Conservation (phyloP, 2,888 invertebrate species). For the Rosalia funebris region DNA sequence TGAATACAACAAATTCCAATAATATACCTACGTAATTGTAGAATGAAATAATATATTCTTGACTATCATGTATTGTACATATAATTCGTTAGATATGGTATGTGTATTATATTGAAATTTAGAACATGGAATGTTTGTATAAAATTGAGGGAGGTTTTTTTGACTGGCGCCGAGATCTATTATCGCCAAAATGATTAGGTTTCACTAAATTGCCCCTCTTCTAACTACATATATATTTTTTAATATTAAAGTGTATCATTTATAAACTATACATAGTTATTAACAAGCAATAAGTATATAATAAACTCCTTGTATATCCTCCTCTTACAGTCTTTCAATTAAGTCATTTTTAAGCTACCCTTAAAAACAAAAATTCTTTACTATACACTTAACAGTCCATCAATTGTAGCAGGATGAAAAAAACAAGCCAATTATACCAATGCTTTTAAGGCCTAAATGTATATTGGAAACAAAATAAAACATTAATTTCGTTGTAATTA, state of each 20-base stretch:
- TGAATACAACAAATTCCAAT: conserved; percentile 1
- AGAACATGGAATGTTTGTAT: conserved; percentile 38
- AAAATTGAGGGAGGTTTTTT: conserved; percentile 34
- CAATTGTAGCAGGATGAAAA: conserved; percentile 30
- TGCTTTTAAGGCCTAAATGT: no score
- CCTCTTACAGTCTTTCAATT: conserved; percentile 33
- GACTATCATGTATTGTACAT: conserved; percentile 33
- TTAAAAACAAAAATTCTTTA: conserved; percentile 30
- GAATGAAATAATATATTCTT: conserved; percentile 12
- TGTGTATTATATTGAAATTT: conserved; percentile 27
- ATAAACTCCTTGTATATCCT: conserved; percentile 40
- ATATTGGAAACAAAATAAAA: no score
- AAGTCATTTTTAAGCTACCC: conserved; percentile 46
- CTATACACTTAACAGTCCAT: conserved; percentile 31
- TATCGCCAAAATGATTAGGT: no score
- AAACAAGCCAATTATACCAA: no score
- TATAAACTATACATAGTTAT: conserved; percentile 42
- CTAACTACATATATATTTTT: no score
- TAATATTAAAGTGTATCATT: conserved; percentile 24
- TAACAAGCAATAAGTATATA: conserved; percentile 45
- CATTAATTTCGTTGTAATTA: no score
- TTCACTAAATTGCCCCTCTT: conserved; percentile 32
- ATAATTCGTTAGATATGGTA: conserved; percentile 42
- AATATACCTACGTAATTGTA: not conserved
- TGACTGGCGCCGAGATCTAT: conserved; percentile 2